These are phyloP conservation scores for Gavia stellata DNA, from an alignment of 2,113 vertebrate species.

Conservation along the genomic window DNA sequence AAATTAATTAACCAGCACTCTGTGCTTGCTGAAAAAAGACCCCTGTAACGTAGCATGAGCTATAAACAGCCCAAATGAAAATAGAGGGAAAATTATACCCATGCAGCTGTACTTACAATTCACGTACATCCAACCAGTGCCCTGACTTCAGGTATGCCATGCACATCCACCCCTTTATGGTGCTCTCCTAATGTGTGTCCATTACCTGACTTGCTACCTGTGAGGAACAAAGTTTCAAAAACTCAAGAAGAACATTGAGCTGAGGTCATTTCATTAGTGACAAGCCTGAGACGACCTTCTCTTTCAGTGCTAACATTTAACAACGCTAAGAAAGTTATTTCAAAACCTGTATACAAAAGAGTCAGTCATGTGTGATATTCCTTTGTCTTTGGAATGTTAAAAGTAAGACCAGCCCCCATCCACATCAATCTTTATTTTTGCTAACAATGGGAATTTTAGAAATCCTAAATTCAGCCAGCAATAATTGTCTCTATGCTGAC, in stretches of 20 bases:
- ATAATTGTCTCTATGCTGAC: not conserved
- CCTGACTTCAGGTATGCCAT: too few species aligned
- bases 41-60: rapidly evolving
- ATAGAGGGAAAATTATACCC: not conserved
- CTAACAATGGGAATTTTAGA: not conserved
- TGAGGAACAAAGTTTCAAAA: not conserved
- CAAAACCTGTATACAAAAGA: not conserved
- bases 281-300: not conserved
- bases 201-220: rapidly evolving
- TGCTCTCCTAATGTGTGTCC: not conserved
- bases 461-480: not conserved
- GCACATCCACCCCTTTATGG: rapidly evolving
- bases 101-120: not conserved
- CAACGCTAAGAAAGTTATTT: not conserved
- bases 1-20: not conserved
- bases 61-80: not conserved
- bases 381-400: not conserved
- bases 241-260: not conserved
- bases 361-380: not conserved
- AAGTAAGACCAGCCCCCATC: not conserved
- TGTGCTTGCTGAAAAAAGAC: not conserved
- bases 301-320: not conserved
- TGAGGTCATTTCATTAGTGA: not conserved
- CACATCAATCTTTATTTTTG: not conserved
- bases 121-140: too few species aligned